Conservation (phyloP, 2,797 vertebrate genomes). For the Microctenopoma lineatum region DNA sequence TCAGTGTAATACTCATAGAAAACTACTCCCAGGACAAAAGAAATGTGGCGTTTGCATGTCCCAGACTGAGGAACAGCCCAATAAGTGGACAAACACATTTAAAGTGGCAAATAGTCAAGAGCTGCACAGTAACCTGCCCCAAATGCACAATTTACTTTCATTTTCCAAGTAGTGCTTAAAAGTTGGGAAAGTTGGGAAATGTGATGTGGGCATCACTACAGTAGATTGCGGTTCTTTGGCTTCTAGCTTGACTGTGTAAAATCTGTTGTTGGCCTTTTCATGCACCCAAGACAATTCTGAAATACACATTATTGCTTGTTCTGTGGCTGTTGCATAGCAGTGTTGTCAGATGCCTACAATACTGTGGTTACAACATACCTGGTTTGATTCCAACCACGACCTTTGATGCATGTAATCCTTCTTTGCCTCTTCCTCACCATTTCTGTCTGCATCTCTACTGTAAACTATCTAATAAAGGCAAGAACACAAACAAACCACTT, state of each 20-base stretch:
- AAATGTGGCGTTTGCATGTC: slow-evolving; percentile 19
- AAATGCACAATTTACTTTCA: slow-evolving; percentile 15
- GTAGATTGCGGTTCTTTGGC: slow-evolving; percentile 1
- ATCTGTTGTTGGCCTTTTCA: neutral
- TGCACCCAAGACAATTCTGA: neutral
- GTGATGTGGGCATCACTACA: neutral
- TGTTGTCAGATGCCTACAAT: neutral
- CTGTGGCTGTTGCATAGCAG: neutral
- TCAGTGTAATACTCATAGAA: slow-evolving; percentile 27
- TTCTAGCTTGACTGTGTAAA: slow-evolving; percentile 4
- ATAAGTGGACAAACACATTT: slow-evolving; percentile 48
- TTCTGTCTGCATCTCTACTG: neutral
- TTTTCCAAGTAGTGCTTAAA: slow-evolving; percentile 8
- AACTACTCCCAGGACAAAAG: slow-evolving; percentile 40
- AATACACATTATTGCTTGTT: neutral
- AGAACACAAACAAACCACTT: neutral
- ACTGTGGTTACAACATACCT: neutral
- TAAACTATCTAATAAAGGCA: neutral
- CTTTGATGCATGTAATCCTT: neutral
- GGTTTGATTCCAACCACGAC: neutral
- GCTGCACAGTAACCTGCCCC: slow-evolving; percentile 11
- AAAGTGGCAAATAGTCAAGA: slow-evolving; percentile 27
- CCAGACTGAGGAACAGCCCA: slow-evolving; percentile 13
- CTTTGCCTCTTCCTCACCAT: neutral
- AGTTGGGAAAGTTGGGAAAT: slow-evolving; percentile 19